Conservation (phyloP, 1,140 invertebrate species). For the Venturia canescens region DNA sequence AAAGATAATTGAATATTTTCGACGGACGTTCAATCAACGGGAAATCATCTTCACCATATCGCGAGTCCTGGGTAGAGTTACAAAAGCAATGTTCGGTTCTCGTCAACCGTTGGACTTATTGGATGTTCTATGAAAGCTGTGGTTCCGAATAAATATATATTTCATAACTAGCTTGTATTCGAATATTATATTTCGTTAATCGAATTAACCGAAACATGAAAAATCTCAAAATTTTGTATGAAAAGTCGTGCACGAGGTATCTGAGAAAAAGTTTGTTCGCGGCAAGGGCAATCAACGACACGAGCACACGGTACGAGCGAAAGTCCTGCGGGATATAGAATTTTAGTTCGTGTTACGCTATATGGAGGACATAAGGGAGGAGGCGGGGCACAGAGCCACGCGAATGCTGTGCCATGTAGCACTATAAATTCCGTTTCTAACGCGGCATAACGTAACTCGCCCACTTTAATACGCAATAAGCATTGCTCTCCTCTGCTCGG, state of each 20-base stretch:
- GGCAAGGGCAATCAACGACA: not conserved
- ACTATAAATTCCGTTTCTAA: constrained; percentile 52
- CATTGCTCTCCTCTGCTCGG: constrained; percentile 23
- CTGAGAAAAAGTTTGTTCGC: not conserved
- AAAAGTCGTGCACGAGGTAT: not conserved
- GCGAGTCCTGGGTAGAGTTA: too few relatives aligned
- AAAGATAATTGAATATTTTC: too few relatives aligned
- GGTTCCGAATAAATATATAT: too few relatives aligned
- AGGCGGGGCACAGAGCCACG: not conserved
- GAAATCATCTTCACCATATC: too few relatives aligned
- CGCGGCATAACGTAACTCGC: constrained; percentile 51
- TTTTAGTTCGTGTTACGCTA: not conserved
- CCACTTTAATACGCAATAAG: constrained; percentile 58
- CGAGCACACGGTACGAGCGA: not conserved
- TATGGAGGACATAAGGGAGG: not conserved
- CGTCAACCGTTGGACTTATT: too few relatives aligned
- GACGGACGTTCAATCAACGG: too few relatives aligned
- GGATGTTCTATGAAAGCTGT: too few relatives aligned
- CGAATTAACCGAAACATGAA: not conserved
- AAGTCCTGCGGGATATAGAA: constrained; percentile 1
- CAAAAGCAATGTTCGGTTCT: too few relatives aligned
- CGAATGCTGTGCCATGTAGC: not conserved
- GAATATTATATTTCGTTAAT: not conserved
- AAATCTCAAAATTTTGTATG: not conserved
- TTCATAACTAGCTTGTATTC: too few relatives aligned